Evolutionary conservation across 2,797 vertebrate genomes (phyloP), one percentile per base, ranked within the genome.

Genomic region (Anabas testudineus): DNA sequence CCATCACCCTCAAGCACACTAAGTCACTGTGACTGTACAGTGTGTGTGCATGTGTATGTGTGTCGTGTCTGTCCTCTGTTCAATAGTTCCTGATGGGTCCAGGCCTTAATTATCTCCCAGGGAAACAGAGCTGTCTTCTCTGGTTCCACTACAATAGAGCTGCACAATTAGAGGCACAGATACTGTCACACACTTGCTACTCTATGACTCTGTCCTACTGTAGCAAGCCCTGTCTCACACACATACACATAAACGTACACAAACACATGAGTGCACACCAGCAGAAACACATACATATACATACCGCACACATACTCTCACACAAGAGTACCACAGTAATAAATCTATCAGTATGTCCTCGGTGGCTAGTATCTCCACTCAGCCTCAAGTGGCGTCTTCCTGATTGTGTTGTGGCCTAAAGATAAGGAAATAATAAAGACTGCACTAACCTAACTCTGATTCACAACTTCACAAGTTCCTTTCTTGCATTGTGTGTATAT

Each of bases 131-230:
- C 90, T 92, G 90, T 93, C 91, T 91, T 80, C 84, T 81, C 65
- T 88, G 86, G 90, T 92, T 93, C 88, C 91, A 92, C 84, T 92
- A 92, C 90, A 91, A 92, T 91, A 91, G 88, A 90, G 87, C 85
- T 74, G 81, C 87, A 88, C 90, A 91, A 93, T 92, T 92, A 92
- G 87, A 86, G 82, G 74, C 82, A 60, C 47, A 76, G 81, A 87
- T 78, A 80, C 76, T 82, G 86, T 88, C 90, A 88, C 83, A 46
- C 43, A 69, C 67, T 69, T n/a, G 22, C 67, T 68, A 43, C 83
- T 52, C 47, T 71, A 70, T 55, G 55, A 75, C 83, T 87, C 78
- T 71, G 61, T 59, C 74, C 76, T 54, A 54, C 60, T 46, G 56
- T 69, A n/a, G n/a, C n/a, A n/a, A n/a, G n/a, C n/a, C 76, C 78